These are phyloP conservation scores for Odontomachus brunneus DNA, from an alignment of 1,140 invertebrate species.

Conservation along the genomic window DNA sequence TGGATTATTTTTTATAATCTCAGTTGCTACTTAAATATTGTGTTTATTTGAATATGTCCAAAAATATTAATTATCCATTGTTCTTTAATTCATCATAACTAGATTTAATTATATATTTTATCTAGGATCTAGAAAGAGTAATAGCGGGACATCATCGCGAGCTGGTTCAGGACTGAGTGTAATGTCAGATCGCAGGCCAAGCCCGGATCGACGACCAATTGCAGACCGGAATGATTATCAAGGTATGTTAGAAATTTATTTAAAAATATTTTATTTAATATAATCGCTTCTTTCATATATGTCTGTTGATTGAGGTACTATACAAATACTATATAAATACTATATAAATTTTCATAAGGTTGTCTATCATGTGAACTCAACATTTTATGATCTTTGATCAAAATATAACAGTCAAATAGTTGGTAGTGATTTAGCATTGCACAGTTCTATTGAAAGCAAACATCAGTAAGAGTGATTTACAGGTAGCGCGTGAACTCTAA, in stretches of 20 bases:
- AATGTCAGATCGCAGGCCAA: constrained; percentile 83
- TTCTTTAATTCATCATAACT: constrained; percentile 28
- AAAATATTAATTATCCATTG: constrained; percentile 10
- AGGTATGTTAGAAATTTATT: constrained; percentile 50
- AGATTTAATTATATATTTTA: constrained; percentile 17
- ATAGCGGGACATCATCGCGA: constrained; percentile 87
- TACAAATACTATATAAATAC: too few relatives aligned
- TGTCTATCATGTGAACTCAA: constrained; percentile 6
- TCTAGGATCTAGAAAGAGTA: constrained; percentile 85
- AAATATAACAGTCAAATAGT: constrained; percentile 10
- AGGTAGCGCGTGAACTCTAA: constrained; percentile 75
- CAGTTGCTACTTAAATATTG: neutral
- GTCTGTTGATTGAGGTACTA: too few relatives aligned
- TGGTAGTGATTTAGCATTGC: constrained; percentile 50
- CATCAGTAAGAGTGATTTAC: constrained; percentile 79
- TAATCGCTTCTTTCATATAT: neutral
- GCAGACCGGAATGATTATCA: constrained; percentile 71
- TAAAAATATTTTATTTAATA: constrained; percentile 2
- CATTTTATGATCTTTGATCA: constrained; percentile 14
- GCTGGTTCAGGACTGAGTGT: constrained; percentile 86
- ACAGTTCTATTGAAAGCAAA: constrained; percentile 61
- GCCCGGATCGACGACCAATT: constrained; percentile 72
- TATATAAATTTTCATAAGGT: neutral
- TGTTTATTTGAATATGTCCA: neutral
- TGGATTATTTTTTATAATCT: constrained; percentile 6